Evolutionary conservation across 2,797 vertebrate genomes (phyloP), one percentile per base, ranked within the genome.

Genomic region (Heteromormyrus szaboi): DNA sequence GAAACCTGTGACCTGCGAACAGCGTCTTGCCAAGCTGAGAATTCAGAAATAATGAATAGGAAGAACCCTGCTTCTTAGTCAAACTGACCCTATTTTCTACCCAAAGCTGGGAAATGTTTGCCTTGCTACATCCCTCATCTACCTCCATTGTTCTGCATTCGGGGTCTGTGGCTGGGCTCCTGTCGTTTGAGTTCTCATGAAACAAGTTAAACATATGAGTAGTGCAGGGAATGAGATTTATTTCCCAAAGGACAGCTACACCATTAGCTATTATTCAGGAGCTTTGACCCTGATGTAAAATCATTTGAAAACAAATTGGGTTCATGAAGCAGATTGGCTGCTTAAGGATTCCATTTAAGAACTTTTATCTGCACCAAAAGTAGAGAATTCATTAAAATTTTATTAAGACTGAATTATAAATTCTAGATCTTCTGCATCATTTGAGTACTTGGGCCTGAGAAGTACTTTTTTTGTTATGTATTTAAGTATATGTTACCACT

Each of bases 281-380:
- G 29, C 7, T 4, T 11, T 54, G 65, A 53, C 48, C 19, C n/a
- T 68, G 44, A 85, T 41, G 19, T 65, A 11, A 46, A 65, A 53
- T n/a, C 48, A 88, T 51, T 33, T 79, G 87, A 88, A 76, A 79
- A 85, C 83, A 56, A 79, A 76, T 79, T 59, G 68, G 14, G 12
- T 81, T 19, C 22, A 46, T 83, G 41, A 84, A 41, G 76, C 12
- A 88, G 83, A 85, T 17, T 12, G 79, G 22, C 56, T 44, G 37
- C 5, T 84, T 50, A 84, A 29, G 25, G 11, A 83, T 54, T 85
- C 25, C 17, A 2, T 25, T n/a, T n/a, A 62, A 56, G n/a, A n/a
- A n/a, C 9, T 29, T 88, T 17, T 56, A 44, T 72, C 59, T 17
- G 53, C n/a, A 83, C 9, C 29, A 56, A 41, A 83, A 81, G 25